Percentiles rank a stretch among this genome's conserved stretches.
These are phyloP conservation scores for Argopecten irradians DNA, from an alignment of 1,140 invertebrate species.

Conservation along the genomic window DNA sequence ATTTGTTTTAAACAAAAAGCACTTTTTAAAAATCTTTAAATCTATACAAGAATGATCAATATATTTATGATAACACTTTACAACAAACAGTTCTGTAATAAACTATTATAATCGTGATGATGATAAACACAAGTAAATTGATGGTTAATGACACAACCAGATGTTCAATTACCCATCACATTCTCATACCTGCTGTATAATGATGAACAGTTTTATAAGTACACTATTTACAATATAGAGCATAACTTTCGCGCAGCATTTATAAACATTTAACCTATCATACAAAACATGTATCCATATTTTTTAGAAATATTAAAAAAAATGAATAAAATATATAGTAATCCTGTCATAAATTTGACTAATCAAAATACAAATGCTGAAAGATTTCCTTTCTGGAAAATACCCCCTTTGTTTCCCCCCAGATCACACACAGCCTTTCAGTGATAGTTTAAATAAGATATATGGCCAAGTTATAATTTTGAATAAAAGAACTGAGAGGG, in stretches of 20 bases:
- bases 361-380: neutral
- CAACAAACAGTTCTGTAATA: conserved; percentile 8
- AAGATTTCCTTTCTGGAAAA: neutral
- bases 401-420: neutral
- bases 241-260: neutral
- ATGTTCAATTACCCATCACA: neutral
- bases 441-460: neutral
- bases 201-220: conserved; percentile 14
- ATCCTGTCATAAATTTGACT: conserved; percentile 9
- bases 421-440: neutral
- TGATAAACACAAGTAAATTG: neutral
- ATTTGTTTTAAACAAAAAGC: conserved; percentile 23
- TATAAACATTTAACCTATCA: neutral
- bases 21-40: conserved; percentile 19
- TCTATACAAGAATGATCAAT: conserved; percentile 18
- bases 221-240: neutral
- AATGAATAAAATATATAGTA: conserved; percentile 11
- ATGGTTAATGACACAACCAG: conserved; percentile 8
- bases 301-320: neutral
- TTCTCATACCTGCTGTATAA: conserved; percentile 5
- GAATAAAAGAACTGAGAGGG: neutral
- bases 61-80: neutral
- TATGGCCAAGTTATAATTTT: neutral
- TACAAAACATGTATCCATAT: neutral
- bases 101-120: neutral